These are phyloP conservation scores for Calosoma granatense DNA, from an alignment of 1,140 invertebrate species.

Conservation along the genomic window DNA sequence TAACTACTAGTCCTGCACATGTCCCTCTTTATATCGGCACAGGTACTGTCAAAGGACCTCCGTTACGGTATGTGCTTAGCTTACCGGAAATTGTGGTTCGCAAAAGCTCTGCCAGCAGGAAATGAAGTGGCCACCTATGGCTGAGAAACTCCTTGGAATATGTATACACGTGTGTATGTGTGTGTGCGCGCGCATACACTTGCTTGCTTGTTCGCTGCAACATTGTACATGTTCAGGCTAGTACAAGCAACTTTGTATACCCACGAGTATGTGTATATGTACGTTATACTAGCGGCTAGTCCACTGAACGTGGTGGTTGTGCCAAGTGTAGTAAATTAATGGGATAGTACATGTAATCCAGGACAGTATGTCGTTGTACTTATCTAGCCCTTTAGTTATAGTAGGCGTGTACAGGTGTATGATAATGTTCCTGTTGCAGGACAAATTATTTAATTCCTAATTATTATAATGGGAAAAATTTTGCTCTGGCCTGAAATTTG, in stretches of 20 bases:
- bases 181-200: neutral
- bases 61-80: constrained; percentile 12
- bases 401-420: no score
- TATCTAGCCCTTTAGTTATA: no score
- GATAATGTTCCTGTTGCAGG: no score
- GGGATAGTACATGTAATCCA: neutral
- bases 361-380: neutral
- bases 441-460: no score
- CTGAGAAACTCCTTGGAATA: neutral
- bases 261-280: neutral
- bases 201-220: neutral
- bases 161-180: neutral
- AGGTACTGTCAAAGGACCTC: constrained; percentile 14
- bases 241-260: neutral
- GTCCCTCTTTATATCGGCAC: neutral
- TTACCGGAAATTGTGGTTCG: constrained; percentile 21
- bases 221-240: neutral
- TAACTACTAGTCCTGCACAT: neutral
- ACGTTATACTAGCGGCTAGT: neutral
- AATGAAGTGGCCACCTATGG: constrained; percentile 23
- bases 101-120: constrained; percentile 19
- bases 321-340: neutral
- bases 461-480: no score
- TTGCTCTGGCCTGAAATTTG: no score
- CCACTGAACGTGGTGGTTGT: neutral